These are phyloP conservation scores for Iselma pallidipennis DNA, from an alignment of 2,888 invertebrate species.

Conservation along the genomic window DNA sequence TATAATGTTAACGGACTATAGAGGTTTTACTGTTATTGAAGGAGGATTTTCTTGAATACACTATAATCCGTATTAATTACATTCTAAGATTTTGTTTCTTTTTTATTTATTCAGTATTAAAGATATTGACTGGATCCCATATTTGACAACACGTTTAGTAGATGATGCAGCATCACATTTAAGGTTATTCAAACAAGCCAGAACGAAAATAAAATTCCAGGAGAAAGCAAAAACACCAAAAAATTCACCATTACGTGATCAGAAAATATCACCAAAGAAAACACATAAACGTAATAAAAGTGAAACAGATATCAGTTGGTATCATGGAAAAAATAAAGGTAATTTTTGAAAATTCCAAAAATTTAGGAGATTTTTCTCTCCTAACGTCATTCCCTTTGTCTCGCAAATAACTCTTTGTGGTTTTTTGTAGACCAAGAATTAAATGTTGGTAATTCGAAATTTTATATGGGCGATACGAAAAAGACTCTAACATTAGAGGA, in stretches of 20 bases:
- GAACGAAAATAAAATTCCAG: conserved; percentile 54
- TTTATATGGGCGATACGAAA: conserved; percentile 60
- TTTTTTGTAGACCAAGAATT: conserved; percentile 43
- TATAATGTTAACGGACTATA: too few species aligned
- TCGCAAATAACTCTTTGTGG: conserved; percentile 39
- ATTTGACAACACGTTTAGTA: conserved; percentile 82
- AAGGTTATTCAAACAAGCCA: conserved; percentile 80
- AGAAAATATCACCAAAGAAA: conserved; percentile 49
- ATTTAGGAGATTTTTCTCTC: not conserved
- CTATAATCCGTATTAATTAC: too few species aligned
- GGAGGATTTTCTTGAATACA: too few species aligned
- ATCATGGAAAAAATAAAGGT: conserved; percentile 57
- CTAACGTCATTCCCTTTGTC: not conserved
- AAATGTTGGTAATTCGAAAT: conserved; percentile 64
- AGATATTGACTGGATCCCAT: conserved; percentile 89
- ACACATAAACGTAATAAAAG: conserved; percentile 72
- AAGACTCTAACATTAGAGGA: conserved; percentile 63
- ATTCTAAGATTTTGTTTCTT: too few species aligned
- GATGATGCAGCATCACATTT: conserved; percentile 91
- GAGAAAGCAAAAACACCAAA: conserved; percentile 43
- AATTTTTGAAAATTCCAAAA: conserved; percentile 18
- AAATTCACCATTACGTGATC: conserved; percentile 49
- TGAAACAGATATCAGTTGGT: conserved; percentile 73
- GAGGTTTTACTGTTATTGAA: too few species aligned
- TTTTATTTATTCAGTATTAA: conserved; percentile 61